Evolutionary conservation across 2,797 vertebrate species (phyloP).

Genomic region (Pangasius larnaudii): DNA sequence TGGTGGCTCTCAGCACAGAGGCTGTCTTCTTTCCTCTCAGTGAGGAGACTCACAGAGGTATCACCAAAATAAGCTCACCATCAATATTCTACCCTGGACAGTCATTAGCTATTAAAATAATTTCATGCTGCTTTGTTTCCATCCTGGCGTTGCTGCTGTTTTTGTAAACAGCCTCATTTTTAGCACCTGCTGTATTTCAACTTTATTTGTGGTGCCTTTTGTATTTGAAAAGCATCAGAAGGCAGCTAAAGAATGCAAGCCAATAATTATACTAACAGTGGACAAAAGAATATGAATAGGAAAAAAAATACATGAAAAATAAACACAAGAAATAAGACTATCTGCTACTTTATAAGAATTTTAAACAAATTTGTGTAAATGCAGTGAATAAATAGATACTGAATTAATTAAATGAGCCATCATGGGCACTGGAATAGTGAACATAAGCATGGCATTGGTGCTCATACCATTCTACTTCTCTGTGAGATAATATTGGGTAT

Average conservation of each 20-base stretch:
- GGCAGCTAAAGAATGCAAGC: not conserved
- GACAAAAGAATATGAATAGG: not conserved
- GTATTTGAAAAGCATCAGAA: not conserved
- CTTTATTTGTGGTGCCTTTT: not conserved
- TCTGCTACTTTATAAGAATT: not conserved
- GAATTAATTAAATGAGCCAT: not conserved
- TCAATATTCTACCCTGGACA: not conserved
- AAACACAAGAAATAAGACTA: not conserved
- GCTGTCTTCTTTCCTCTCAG: slow-evolving; percentile 79
- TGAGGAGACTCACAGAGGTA: slow-evolving; percentile 64
- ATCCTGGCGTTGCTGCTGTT: not conserved
- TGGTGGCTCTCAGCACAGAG: slow-evolving; percentile 70
- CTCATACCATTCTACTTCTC: not conserved
- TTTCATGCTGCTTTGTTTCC: not conserved
- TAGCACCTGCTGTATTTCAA: not conserved
- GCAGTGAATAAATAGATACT: not conserved
- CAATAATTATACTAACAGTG: not conserved
- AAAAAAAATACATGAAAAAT: not conserved
- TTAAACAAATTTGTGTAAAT: not conserved
- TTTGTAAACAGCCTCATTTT: not conserved
- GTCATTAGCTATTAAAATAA: not conserved
- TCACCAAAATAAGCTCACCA: not conserved
- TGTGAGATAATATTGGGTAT: not conserved
- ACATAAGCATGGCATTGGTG: not conserved
- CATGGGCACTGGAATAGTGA: not conserved